Base-by-base conservation (phyloP, 2,113 vertebrate species). In the Muntiacus reevesi region DNA sequence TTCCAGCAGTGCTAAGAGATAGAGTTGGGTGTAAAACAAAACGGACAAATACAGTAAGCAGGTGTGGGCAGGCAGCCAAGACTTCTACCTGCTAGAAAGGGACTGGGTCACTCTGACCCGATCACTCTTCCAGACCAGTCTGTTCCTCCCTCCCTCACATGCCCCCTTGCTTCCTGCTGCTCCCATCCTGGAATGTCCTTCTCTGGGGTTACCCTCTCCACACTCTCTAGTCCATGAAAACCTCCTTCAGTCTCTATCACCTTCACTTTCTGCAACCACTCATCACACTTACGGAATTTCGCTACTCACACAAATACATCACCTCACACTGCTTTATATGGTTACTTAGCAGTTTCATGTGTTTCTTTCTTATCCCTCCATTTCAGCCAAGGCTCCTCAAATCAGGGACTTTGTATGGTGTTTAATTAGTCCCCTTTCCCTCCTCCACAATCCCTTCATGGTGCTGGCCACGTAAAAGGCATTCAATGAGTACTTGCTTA, bases 401-500 rank as follows among this genome's bases (percentile, higher is more conserved):
- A 93, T 81, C 16, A 93, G 11, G 13, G 55, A 23, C 23, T 33
- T 62, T n/a, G 14, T 28, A 50, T 1, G 8, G 21, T 11, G 16
- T n/a, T 97, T 91, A 47, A 1, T 93, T 62, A 54, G 54, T 76
- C 6, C 30, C 43, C 13, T 74, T 78, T 54, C 87, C 45, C 13
- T 45, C 59, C 8, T 27, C 90, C 50, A 86, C 62, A n/a, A 25
- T 94, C 28, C 28, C 33, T 25, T 91, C 13, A 52, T 86, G 50
- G 57, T 85, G 30, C 36, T 94, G 76, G 14, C 74, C 91, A 76
- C 19, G 12, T 59, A 17, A 50, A 36, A 74, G 40, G 15, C 27
- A 86, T 78, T 93, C 86, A 43, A 2, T 54, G 84, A 86, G 67
- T 33, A 82, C 50, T 90, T 87, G 88, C 92, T 97, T 94, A 85